These are phyloP conservation scores for Agrochola macilenta DNA, from an alignment of 2,888 invertebrate species.

Conservation along the genomic window DNA sequence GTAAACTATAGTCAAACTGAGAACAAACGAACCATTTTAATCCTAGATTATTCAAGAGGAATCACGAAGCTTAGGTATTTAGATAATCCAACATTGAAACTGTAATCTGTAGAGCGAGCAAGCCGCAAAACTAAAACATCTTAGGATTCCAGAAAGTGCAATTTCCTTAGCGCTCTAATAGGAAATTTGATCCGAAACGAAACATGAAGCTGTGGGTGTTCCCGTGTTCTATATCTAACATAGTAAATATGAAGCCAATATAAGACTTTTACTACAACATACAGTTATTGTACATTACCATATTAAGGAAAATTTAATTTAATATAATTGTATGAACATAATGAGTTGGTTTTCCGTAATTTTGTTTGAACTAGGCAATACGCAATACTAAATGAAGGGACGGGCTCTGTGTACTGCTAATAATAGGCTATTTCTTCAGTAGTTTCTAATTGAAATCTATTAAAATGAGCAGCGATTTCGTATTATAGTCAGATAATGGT, in stretches of 20 bases:
- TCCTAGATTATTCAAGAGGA: slow-evolving; percentile 28
- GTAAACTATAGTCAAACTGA: slow-evolving; percentile 32
- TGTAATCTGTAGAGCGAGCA: slow-evolving; percentile 42
- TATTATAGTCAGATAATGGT: background rate
- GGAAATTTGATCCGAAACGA: slow-evolving; percentile 70
- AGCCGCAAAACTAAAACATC: slow-evolving; percentile 35
- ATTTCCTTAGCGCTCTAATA: slow-evolving; percentile 67
- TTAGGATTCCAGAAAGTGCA: slow-evolving; percentile 52
- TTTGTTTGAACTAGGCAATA: slow-evolving; percentile 29
- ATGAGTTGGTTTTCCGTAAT: slow-evolving; percentile 22
- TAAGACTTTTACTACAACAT: slow-evolving; percentile 12
- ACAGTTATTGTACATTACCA: slow-evolving; percentile 16
- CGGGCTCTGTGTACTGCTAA: slow-evolving; percentile 25
- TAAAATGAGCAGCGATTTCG: slow-evolving; percentile 19
- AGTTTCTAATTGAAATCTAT: slow-evolving; percentile 9
- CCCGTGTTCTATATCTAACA: slow-evolving; percentile 11
- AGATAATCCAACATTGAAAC: slow-evolving; percentile 40
- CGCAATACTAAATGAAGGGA: slow-evolving; percentile 32
- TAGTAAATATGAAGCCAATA: slow-evolving; percentile 21
- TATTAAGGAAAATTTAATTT: slow-evolving; percentile 20
- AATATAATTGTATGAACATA: slow-evolving; percentile 11
- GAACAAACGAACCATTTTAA: slow-evolving; percentile 30
- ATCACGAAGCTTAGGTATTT: slow-evolving; percentile 39
- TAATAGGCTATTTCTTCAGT: slow-evolving; percentile 17
- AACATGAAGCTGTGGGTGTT: slow-evolving; percentile 35